Conservation (phyloP, 2,113 vertebrate genomes). For the Malurus cyaneus region DNA sequence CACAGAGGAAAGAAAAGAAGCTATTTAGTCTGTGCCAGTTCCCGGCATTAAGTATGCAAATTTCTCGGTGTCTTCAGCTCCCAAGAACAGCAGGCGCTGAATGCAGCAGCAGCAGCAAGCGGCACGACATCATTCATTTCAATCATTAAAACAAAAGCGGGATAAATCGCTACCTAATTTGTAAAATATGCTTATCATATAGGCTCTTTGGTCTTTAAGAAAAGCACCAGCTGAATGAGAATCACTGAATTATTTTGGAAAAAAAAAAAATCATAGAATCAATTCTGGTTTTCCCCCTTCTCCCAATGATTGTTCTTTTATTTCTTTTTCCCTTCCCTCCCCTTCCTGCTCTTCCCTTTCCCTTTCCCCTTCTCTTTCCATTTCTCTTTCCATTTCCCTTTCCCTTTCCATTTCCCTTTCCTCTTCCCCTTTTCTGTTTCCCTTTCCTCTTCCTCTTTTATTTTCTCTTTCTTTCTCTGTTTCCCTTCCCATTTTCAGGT, state of each 20-base stretch:
- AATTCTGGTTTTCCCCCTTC: slow-evolving; percentile 12
- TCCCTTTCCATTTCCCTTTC: not conserved
- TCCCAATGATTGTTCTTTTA: slow-evolving; percentile 55
- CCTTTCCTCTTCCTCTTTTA: not conserved
- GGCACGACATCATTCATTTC: slow-evolving; percentile 77
- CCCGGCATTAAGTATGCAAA: slow-evolving; percentile 78
- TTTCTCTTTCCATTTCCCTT: not conserved
- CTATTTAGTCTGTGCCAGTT: slow-evolving; percentile 77
- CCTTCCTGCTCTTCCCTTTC: not conserved
- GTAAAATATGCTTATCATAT: slow-evolving; percentile 77
- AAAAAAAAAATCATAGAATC: slow-evolving; percentile 29
- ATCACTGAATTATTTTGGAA: slow-evolving; percentile 67
- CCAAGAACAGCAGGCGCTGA: slow-evolving; percentile 75
- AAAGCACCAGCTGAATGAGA: slow-evolving; percentile 71
- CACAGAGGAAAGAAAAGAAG: slow-evolving; percentile 71
- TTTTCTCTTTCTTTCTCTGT: not conserved
- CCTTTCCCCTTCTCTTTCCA: not conserved
- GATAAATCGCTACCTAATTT: slow-evolving; percentile 78
- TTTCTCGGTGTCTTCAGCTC: slow-evolving; percentile 72
- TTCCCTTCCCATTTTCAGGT: not conserved
- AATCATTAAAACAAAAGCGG: slow-evolving; percentile 80
- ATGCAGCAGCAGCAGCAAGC: slow-evolving; percentile 68
- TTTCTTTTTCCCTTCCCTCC: not conserved
- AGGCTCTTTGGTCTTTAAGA: slow-evolving; percentile 73
- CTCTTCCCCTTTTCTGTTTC: not conserved